Base-by-base conservation (phyloP, 2,888 invertebrate genomes). In the Neocrepidodera transversa region DNA sequence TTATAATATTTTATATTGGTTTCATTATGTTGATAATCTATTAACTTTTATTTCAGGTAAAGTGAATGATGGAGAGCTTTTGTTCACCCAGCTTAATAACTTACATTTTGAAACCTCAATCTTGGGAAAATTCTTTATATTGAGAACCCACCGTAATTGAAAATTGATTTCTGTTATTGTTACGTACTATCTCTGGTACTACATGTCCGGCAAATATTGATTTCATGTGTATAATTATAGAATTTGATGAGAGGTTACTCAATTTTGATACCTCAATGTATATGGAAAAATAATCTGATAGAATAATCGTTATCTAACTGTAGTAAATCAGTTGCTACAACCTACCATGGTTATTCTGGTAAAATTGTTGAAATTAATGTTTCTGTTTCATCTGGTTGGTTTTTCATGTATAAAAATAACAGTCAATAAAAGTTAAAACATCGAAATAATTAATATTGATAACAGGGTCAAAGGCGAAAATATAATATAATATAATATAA, bases 151-250 rank as follows among this genome's bases (percentile, higher is more conserved):
- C 40, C 8, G 47, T 52, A 11, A 36, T 35, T 5, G 58, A 51
- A 36, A 70, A 70, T 43, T 70, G 69, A 1, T 63, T 47, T 4
- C 67, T 66, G 32, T 65, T 68, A 48, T 68, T 66, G 28, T 64
- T 65, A 13, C 59, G 45, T 8, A 68, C 59, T 0, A 52, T 60
- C 43, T 67, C 64, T 1, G 69, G 66, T 13, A 69, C 59, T 17
- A 70, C 67, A 52, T 66, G 66, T 16, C 69, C 30, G 2, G 66
- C 63, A 50, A 69, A 67, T 5, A 66, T 55, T 7, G 64, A 54
- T 28, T 65, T 63, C 30, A 58, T 18, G 23, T 60, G 50, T 42
- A 30, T 32, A 47, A 53, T 23, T 14, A 61, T 40, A 52, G 20
- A 28, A n/a, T 51, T 10, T 5, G 55, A 23, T 66, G 52, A 36